Evolutionary conservation across 2,797 vertebrate genomes (phyloP), one percentile per base, ranked within the genome.

Genomic region (Chloroceryle amazona): DNA sequence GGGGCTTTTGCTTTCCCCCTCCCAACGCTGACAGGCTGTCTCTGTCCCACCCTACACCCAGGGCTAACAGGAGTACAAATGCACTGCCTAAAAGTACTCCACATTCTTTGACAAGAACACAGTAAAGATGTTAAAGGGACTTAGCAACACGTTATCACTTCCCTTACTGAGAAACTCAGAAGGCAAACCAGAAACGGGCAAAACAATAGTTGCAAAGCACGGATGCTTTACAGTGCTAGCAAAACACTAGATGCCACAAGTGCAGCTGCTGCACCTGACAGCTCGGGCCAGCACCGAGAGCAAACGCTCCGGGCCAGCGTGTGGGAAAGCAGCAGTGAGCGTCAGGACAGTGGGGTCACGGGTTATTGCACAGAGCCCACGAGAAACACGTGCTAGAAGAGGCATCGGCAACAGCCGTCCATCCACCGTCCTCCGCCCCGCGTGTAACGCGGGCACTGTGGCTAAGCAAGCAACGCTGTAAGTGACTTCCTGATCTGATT

Each of bases 221-320:
- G 73, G 70, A 52, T 29, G 22, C 37, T 49, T 54, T 63, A 5
- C 0, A 4, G 46, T 0, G 2, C 41, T 8, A 13, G 49, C 37
- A 54, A 80, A 90, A 70, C 1, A 8, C 12, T 8, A 21, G 6
- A 2, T 1, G 67, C 49, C 58, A 9, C 5, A 39, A 66, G 1
- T 25, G 81, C 58, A 88, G 58, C 51, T 46, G 66, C 62, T 61
- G 52, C 44, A 18, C 12, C 33, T 35, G 54, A 41, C 29, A 80
- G 58, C 29, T 55, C 5, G 3, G 61, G 37, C 20, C 60, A 52
- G 49, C 1, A 52, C 47, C 52, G 37, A 31, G 78, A 28, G 37
- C 57, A 71, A 31, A 54, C 0, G 1, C 49, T 29, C 25, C 4
- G 49, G 51, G 47, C 51, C 47, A 42, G 3, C 0, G 0, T 2